Percentiles rank a stretch among this genome's conserved stretches.
phyloP scores from a whole-genome alignment of 1,140 invertebrate genomes.

The Caerostris extrusa region DNA sequence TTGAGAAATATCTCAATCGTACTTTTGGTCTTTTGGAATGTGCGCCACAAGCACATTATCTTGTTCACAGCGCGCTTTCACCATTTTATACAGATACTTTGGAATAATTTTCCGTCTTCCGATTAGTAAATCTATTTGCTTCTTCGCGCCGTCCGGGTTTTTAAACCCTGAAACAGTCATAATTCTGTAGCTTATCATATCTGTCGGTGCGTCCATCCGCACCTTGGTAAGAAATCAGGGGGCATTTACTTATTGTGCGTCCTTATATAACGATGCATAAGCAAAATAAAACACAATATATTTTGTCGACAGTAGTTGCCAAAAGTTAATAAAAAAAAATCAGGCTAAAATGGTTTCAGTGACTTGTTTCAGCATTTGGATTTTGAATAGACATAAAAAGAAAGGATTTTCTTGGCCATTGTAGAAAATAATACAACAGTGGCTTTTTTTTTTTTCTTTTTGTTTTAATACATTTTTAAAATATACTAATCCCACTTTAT shows the following conservation, averaged over 20 bases:
- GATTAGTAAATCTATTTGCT: conserved; percentile 17
- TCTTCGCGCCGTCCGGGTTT: neutral
- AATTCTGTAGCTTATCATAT: conserved; percentile 4
- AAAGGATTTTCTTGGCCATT: too few species aligned
- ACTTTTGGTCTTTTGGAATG: neutral
- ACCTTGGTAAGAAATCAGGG: neutral
- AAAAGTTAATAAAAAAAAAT: too few species aligned
- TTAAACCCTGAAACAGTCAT: conserved; percentile 36
- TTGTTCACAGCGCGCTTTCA: neutral
- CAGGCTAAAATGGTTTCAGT: too few species aligned
- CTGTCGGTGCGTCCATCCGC: neutral
- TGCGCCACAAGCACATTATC: conserved; percentile 19
- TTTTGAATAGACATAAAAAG: too few species aligned
- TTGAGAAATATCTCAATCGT: neutral
- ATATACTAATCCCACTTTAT: too few species aligned
- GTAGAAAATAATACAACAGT: too few species aligned
- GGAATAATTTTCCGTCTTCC: neutral
- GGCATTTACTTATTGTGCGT: conserved; percentile 17
- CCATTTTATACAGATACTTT: conserved; percentile 40
- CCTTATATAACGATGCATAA: neutral
- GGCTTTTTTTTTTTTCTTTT: too few species aligned
- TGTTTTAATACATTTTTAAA: too few species aligned
- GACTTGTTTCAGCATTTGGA: too few species aligned
- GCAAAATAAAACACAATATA: too few species aligned
- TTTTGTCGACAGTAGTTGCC: too few species aligned